These are phyloP conservation scores for Sphenodon punctatus DNA, from an alignment of 2,797 vertebrate genomes.

Conservation along the genomic window DNA sequence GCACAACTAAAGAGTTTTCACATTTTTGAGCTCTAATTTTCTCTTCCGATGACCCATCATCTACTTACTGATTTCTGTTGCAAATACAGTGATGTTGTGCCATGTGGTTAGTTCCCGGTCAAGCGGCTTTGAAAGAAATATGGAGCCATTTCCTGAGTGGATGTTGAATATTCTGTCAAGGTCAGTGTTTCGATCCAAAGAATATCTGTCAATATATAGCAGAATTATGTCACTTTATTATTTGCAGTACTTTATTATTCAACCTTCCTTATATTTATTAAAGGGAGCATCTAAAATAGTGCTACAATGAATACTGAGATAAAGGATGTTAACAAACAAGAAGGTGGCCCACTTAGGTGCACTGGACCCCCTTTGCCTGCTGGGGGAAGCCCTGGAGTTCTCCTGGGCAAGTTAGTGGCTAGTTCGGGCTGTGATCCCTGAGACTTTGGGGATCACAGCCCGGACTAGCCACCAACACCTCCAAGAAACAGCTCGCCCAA, in stretches of 20 bases:
- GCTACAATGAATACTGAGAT: no score
- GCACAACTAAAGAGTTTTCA: background rate
- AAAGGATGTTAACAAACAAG: no score
- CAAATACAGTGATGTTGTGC: conserved; percentile 95
- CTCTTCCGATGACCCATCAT: background rate
- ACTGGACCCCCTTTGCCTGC: no score
- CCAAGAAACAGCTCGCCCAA: no score
- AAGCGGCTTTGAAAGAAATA: conserved; percentile 89
- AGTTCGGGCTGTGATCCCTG: no score
- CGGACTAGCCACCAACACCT: no score
- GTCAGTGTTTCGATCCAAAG: conserved; percentile 92
- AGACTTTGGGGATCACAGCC: no score
- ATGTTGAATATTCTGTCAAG: conserved; percentile 92
- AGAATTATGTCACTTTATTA: background rate
- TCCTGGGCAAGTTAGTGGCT: no score
- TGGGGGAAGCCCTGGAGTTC: no score
- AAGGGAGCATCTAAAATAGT: background rate
- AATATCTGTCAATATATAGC: conserved; percentile 82
- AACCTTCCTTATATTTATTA: background rate
- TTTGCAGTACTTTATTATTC: background rate
- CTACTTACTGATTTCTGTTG: conserved; percentile 92
- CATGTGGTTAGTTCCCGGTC: conserved; percentile 93
- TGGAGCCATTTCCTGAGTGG: conserved; percentile 91
- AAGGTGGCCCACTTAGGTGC: no score
- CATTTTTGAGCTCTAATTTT: background rate